phyloP scores from a whole-genome alignment of 1,140 invertebrate species.

The Temnothorax nylanderi region DNA sequence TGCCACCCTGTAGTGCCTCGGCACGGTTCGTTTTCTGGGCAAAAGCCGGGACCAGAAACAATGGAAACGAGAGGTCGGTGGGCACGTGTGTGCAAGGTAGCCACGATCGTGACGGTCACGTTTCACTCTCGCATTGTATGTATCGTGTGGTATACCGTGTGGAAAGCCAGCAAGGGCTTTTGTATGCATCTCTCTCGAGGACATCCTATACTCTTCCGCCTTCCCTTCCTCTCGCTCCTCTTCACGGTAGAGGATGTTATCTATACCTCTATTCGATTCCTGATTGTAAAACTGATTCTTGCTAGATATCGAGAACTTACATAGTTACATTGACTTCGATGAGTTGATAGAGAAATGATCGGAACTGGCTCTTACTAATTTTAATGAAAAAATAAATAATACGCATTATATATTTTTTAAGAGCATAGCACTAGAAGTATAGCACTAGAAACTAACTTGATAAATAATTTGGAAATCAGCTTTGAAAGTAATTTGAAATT shows the following conservation, averaged over 20 bases:
- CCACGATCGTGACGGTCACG: constrained; percentile 79
- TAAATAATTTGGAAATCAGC: neutral
- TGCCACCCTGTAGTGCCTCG: constrained; percentile 57
- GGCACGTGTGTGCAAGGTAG: constrained; percentile 71
- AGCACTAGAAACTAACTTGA: neutral
- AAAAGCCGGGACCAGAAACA: constrained; percentile 76
- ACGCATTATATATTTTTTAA: neutral
- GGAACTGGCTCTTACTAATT: neutral
- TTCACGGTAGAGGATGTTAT: neutral
- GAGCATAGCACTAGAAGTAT: no score
- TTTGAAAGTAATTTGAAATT: neutral
- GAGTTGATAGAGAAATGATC: neutral
- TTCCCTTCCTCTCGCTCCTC: neutral
- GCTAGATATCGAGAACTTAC: neutral
- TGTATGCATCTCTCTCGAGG: constrained; percentile 21
- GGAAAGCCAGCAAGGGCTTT: constrained; percentile 23
- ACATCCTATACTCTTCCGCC: constrained; percentile 32
- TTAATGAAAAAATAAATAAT: neutral
- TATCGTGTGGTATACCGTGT: neutral
- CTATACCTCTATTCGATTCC: neutral
- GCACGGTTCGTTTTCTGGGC: constrained; percentile 74
- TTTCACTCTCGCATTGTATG: constrained; percentile 67
- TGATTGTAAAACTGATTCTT: constrained; percentile 18
- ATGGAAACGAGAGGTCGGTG: constrained; percentile 79
- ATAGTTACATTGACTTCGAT: neutral